Base-by-base conservation (phyloP, 2,113 vertebrate species). In the Myrmophylax atrothorax region DNA sequence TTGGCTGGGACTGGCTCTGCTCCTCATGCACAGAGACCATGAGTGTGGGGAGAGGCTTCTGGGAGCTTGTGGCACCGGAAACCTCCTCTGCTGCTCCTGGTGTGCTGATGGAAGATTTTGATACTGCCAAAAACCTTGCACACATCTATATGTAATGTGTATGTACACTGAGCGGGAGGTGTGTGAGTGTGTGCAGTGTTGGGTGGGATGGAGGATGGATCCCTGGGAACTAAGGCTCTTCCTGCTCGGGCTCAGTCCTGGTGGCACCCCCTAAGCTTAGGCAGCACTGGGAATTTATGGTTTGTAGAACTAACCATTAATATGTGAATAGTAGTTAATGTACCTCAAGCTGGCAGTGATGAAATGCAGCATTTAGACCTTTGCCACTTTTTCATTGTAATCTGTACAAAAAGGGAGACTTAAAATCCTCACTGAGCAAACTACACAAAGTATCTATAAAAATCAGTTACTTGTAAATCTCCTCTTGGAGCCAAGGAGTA, bases 131-230 rank as follows among this genome's bases (percentile, higher is more conserved):
- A 69, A 67, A 1, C 15, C 38, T n/a, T 35, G 35, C n/a, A 26
- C 10, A 40, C 18, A 60, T 44, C 59, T n/a, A 0, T n/a, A 1
- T 0, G 1, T 15, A 7, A 3, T 1, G 0, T 6, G 0, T 13
- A 15, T 5, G 50, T 77, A 33, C 4, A 0, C 20, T 9, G 59
- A 28, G 49, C 33, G 49, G 58, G 53, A 66, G 77, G 12, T 0
- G 6, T 15, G 42, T 0, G 6, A 24, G 42, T 2, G 2, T 24
- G 29, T 22, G 6, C 35, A 19, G 68, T 1, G 0, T 3, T 12
- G 63, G 1, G 1, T 37, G 73, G 69, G 56, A 37, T 66, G 69
- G n/a, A 49, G 68, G 14, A 17, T 3, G 6, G 14, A 5, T 40
- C 26, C 6, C 0, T 5, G n/a, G 33, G 52, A 47, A 4, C 35